Evolutionary conservation across 2,888 invertebrate species (phyloP).

Genomic region (Eristalinus aeneus): DNA sequence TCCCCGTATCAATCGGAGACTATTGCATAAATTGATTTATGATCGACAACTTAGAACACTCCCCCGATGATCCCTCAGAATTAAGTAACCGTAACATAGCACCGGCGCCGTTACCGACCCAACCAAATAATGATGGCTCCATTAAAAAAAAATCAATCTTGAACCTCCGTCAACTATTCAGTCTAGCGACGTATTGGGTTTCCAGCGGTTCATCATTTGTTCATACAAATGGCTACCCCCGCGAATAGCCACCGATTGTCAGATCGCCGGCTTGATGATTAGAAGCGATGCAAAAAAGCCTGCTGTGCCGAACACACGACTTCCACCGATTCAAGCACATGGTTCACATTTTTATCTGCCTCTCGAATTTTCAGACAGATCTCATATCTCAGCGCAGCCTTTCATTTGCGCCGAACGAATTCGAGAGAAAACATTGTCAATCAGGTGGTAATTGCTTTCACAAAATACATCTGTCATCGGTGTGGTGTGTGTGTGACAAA

Average conservation of each 20-base stretch:
- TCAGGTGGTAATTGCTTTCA: neutral
- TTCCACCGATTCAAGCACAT: neutral
- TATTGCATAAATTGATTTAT: conserved; percentile 22
- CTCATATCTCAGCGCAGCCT: neutral
- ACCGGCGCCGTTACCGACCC: neutral
- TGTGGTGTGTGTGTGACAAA: neutral
- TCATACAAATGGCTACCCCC: neutral
- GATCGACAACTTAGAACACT: neutral
- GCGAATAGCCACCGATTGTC: conserved; percentile 6
- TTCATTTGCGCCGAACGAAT: neutral
- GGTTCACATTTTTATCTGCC: neutral
- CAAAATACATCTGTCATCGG: neutral
- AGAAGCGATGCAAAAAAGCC: conserved; percentile 12
- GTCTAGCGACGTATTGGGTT: neutral
- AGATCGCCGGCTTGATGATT: neutral
- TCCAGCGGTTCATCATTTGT: conserved; percentile 1
- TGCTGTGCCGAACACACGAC: conserved; percentile 1
- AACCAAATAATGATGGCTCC: neutral
- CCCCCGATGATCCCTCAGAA: neutral
- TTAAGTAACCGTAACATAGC: neutral
- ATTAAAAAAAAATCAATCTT: conserved; percentile 14
- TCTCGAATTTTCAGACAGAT: neutral
- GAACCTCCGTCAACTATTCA: neutral
- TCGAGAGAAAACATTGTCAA: neutral
- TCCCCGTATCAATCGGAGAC: neutral